phyloP scores from a whole-genome alignment of 2,797 vertebrate species.

The Hephaestus fuliginosus region DNA sequence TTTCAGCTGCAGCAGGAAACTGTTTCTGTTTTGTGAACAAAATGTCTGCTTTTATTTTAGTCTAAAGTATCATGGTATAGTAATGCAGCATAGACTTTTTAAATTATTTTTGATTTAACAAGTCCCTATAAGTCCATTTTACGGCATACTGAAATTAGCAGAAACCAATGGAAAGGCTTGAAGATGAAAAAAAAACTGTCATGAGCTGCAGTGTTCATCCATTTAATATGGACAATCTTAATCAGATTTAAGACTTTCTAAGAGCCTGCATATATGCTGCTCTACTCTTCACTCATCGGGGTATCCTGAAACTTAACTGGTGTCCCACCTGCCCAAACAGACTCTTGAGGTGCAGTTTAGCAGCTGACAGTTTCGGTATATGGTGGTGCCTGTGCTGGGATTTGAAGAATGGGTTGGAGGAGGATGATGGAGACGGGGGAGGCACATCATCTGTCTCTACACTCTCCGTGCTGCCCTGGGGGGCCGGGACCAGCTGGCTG shows the following conservation, averaged over 20 bases:
- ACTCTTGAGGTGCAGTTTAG: constrained; percentile 87
- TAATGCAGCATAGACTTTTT: no score
- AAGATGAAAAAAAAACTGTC: no score
- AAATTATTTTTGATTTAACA: no score
- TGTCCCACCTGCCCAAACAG: constrained; percentile 84
- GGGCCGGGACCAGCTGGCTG: constrained; percentile 79
- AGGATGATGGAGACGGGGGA: constrained; percentile 40
- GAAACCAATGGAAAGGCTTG: no score
- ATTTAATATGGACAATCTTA: background rate
- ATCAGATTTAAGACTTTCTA: background rate
- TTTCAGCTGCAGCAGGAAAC: no score
- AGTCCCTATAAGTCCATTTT: no score
- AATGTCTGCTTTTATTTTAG: no score
- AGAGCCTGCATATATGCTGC: background rate
- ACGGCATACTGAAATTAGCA: no score
- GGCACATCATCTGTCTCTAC: constrained; percentile 54
- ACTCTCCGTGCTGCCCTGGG: constrained; percentile 55
- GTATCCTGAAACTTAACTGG: background rate
- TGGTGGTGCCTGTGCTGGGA: constrained; percentile 57
- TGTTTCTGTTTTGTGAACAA: no score
- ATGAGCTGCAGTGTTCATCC: background rate
- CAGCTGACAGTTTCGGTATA: constrained; percentile 75
- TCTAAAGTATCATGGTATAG: no score
- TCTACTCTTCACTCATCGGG: background rate
- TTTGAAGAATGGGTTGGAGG: constrained; percentile 39